These are phyloP conservation scores for Leptura quadrifasciata DNA, from an alignment of 2,888 invertebrate species.

Conservation along the genomic window DNA sequence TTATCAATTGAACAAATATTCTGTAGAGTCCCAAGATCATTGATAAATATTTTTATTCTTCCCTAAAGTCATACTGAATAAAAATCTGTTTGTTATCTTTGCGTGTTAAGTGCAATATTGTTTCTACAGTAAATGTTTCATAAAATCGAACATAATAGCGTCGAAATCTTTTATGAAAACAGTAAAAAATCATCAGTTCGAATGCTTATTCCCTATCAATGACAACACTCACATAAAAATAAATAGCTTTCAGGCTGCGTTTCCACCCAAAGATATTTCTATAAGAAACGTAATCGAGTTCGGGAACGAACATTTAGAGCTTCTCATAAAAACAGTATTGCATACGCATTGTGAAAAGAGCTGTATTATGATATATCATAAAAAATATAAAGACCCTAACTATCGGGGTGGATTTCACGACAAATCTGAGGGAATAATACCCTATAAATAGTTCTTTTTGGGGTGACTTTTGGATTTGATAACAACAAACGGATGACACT, in stretches of 20 bases:
- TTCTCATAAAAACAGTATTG: slow-evolving; percentile 73
- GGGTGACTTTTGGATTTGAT: slow-evolving; percentile 58
- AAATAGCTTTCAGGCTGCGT: slow-evolving; percentile 71
- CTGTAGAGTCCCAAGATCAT: no score
- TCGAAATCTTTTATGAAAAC: slow-evolving; percentile 64
- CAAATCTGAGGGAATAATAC: slow-evolving; percentile 67
- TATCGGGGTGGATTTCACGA: slow-evolving; percentile 68
- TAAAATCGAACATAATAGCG: slow-evolving; percentile 53
- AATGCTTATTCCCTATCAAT: slow-evolving; percentile 71
- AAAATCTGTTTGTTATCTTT: slow-evolving; percentile 11
- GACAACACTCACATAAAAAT: slow-evolving; percentile 75
- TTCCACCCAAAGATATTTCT: slow-evolving; percentile 63
- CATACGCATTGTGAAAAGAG: slow-evolving; percentile 71
- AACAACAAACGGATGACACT: slow-evolving; percentile 50
- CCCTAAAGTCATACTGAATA: neutral
- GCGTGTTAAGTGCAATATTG: slow-evolving; percentile 52
- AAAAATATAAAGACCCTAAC: slow-evolving; percentile 70
- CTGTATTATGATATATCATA: slow-evolving; percentile 73
- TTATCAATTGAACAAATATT: no score
- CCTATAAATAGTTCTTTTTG: slow-evolving; percentile 64
- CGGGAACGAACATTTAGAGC: slow-evolving; percentile 66
- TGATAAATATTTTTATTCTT: neutral
- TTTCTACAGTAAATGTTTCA: slow-evolving; percentile 56
- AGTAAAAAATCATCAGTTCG: slow-evolving; percentile 68
- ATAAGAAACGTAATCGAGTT: slow-evolving; percentile 68